These are phyloP conservation scores for Hydropsyche betteni DNA, from an alignment of 2,888 invertebrate species.

Conservation along the genomic window DNA sequence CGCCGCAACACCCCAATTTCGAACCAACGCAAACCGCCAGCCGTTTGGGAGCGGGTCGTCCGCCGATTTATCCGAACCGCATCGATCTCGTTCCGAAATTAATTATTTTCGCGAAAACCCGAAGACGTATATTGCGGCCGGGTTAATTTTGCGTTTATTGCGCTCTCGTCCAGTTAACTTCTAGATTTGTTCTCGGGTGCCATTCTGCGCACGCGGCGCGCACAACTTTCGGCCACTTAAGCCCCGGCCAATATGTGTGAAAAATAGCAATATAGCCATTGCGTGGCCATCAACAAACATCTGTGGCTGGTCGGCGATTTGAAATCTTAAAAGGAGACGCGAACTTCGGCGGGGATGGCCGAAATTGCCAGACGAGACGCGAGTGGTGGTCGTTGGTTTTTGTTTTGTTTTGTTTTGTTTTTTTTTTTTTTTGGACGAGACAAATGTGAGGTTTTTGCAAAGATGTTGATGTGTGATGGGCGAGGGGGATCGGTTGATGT, in stretches of 20 bases:
- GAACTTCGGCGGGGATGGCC: too few species aligned
- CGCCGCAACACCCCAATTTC: conserved; percentile 36
- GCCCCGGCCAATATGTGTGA: conserved; percentile 24
- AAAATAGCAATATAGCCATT: conserved; percentile 36
- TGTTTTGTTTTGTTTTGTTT: too few species aligned
- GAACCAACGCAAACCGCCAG: conserved; percentile 45
- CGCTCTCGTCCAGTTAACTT: not conserved
- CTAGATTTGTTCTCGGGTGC: conserved; percentile 22
- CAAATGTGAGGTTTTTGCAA: too few species aligned
- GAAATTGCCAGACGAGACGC: too few species aligned
- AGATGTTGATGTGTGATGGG: too few species aligned
- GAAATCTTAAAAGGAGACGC: not conserved
- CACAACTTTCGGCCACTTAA: conserved; percentile 33
- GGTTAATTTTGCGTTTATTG: conserved; percentile 25
- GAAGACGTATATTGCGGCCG: not conserved
- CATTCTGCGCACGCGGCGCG: conserved; percentile 34
- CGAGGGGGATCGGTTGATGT: too few species aligned
- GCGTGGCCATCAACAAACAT: conserved; percentile 23
- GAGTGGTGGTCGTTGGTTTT: too few species aligned
- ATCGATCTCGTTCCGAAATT: too few species aligned
- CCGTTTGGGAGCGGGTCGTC: not conserved
- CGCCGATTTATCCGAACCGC: not conserved
- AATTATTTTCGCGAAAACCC: too few species aligned
- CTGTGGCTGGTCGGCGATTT: conserved; percentile 6
- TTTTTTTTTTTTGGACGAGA: too few species aligned